These are phyloP conservation scores for Rhopilema esculentum DNA, from an alignment of 30 jellyfish, hydroid and myxozoan species.

Conservation along the genomic window DNA sequence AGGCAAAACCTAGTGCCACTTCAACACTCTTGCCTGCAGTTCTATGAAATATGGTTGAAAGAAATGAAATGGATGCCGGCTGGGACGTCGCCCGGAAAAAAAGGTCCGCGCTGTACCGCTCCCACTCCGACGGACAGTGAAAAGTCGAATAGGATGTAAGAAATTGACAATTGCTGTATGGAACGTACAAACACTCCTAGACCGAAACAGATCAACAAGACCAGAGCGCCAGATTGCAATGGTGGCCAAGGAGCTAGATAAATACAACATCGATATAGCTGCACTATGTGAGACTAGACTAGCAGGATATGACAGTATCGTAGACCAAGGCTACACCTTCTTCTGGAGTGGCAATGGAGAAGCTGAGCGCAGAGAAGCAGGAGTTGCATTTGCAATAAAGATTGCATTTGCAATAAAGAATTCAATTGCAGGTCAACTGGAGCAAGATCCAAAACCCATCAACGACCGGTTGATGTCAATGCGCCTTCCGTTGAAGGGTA, in stretches of 20 bases:
- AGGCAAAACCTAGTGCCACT: constrained; percentile 16
- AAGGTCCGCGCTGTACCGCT: constrained; percentile 54
- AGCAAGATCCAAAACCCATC: constrained; percentile 16
- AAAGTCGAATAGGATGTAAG: constrained; percentile 36
- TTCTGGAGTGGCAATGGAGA: constrained; percentile 53
- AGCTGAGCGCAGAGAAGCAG: constrained; percentile 20
- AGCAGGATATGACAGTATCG: constrained; percentile 10
- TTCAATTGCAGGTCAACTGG: constrained; percentile 7
- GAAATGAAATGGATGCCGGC: not conserved
- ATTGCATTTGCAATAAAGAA: constrained; percentile 31
- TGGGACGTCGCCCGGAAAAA: constrained; percentile 35
- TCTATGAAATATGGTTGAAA: constrained; percentile 8
- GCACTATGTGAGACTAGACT: constrained; percentile 39
- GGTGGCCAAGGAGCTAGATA: constrained; percentile 21
- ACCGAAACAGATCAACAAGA: constrained; percentile 4
- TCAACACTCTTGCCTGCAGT: constrained; percentile 8
- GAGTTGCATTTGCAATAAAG: constrained; percentile 38
- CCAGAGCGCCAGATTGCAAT: constrained; percentile 55
- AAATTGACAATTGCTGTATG: constrained; percentile 35
- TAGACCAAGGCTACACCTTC: constrained; percentile 46
- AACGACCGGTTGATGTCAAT: constrained; percentile 62
- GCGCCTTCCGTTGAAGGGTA: constrained; percentile 35
- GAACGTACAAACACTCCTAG: constrained; percentile 43
- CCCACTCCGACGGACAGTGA: constrained; percentile 44
- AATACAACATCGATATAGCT: constrained; percentile 36